phyloP scores from a whole-genome alignment of 92 coral and sea anemone species.

The Epizoanthus stellaris region DNA sequence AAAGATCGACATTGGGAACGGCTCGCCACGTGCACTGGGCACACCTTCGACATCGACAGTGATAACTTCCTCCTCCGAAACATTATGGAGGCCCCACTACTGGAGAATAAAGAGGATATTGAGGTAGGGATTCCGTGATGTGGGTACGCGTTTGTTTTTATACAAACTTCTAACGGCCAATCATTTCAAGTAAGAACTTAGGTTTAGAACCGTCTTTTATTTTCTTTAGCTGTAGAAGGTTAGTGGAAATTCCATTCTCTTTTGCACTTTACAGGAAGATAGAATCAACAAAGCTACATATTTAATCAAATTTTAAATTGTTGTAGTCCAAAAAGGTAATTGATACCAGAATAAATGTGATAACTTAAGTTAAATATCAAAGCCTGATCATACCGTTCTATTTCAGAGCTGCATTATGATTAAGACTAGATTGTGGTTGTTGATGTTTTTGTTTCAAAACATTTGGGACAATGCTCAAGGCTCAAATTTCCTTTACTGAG shows the following conservation, averaged over 20 bases:
- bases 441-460: too few relatives aligned
- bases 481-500: too few relatives aligned
- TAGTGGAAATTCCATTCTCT: background rate
- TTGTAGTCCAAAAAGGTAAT: too few relatives aligned
- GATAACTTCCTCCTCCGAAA: constrained; percentile 87
- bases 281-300: too few relatives aligned
- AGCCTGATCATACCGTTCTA: too few relatives aligned
- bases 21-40: constrained; percentile 77
- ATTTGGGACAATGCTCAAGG: too few relatives aligned
- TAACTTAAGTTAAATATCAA: too few relatives aligned
- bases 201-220: background rate
- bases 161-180: background rate
- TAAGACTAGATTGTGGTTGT: too few relatives aligned
- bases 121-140: constrained; percentile 62
- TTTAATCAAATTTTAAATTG: too few relatives aligned
- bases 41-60: constrained; percentile 84
- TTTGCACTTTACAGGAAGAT: background rate
- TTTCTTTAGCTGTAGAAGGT: background rate
- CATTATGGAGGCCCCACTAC: constrained; percentile 91
- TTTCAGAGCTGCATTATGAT: too few relatives aligned
- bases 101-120: constrained; percentile 86
- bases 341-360: too few relatives aligned
- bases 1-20: constrained; percentile 94
- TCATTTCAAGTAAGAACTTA: background rate
- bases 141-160: too few relatives aligned